Evolutionary conservation across 2,797 vertebrate genomes (phyloP).

Genomic region (Aeoliscus strigatus): DNA sequence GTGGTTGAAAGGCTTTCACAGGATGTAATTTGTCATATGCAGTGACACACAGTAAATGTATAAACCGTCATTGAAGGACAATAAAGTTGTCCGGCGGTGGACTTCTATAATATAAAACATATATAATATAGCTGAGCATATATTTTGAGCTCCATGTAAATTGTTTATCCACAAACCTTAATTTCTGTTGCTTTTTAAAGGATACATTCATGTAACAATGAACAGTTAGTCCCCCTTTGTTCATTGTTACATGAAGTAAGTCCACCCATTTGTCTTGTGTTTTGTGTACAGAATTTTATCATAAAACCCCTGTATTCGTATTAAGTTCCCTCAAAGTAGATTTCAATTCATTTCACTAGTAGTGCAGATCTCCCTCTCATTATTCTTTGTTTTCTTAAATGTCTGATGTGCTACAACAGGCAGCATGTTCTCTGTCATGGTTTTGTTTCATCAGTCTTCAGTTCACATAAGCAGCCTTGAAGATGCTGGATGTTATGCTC

Average conservation of each 20-base stretch:
- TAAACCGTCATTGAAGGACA: too few species aligned
- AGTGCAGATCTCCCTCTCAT: slow-evolving; percentile 8
- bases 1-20: slow-evolving; percentile 6
- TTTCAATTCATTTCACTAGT: slow-evolving; percentile 6
- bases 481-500: slow-evolving; percentile 2
- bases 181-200: too few species aligned
- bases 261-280: too few species aligned
- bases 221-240: too few species aligned
- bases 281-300: too few species aligned
- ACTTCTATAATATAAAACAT: too few species aligned
- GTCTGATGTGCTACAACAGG: slow-evolving; percentile 13
- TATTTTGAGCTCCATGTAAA: too few species aligned
- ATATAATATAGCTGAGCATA: too few species aligned
- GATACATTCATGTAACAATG: too few species aligned
- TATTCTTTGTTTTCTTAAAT: slow-evolving; percentile 10
- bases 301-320: slow-evolving; percentile 8
- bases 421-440: slow-evolving; percentile 12
- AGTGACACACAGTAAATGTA: not conserved
- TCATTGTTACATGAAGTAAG: too few species aligned
- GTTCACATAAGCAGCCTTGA: slow-evolving; percentile 9
- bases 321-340: slow-evolving; percentile 3
- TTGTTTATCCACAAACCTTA: too few species aligned
- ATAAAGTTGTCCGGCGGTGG: too few species aligned
- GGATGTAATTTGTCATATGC: slow-evolving; percentile 2
- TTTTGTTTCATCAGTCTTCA: slow-evolving; percentile 17